Evolutionary conservation across 2,113 vertebrate species (phyloP), one percentile per base, ranked within the genome.

Genomic region (Syngnathoides biaculeatus): DNA sequence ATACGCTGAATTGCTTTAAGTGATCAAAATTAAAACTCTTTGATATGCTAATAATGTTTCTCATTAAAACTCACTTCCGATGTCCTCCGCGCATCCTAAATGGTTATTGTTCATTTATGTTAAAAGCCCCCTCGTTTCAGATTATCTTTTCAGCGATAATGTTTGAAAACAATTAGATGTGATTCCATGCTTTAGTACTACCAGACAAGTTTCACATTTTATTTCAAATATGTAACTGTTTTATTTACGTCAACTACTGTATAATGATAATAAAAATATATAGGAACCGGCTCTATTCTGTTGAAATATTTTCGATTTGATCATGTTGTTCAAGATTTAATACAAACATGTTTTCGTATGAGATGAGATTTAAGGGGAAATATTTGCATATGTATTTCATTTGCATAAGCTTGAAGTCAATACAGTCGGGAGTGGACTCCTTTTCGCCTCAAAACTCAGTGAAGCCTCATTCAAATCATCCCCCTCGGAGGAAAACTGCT

Each of bases 351-450:
- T 80, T 78, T 73, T 58, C 68, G 43, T 26, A 69, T 43, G 63
- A 64, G 67, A 72, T 75, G 69, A 73, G 79, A 75, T 76, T 69
- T 14, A 30, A 17, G 55, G 7, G 63, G 35, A 61, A 20, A 47
- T 57, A 81, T 86, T 86, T 77, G 79, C 83, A 88, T 85, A 85
- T 76, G 80, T 67, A 80, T 82, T 78, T 79, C 68, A 77, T 71
- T 58, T 69, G 67, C 40, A 82, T 40, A 40, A 59, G 57, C 57
- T 27, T 20, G 59, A 52, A 68, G 69, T 27, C 63, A 76, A 71
- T 57, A 50, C 8, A 1, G 67, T 69, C 78, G 84, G 79, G 72
- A 78, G 64, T 27, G 11, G 59, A 77, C 74, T 53, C 74, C 63
- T 81, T 75, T 47, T 55, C 79, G 71, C 73, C 73, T 80, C 69